Percentiles rank a stretch among this genome's conserved stretches.
Evolutionary conservation across 1,140 invertebrate genomes (phyloP).

Genomic region (Gonatopus flavifemur): DNA sequence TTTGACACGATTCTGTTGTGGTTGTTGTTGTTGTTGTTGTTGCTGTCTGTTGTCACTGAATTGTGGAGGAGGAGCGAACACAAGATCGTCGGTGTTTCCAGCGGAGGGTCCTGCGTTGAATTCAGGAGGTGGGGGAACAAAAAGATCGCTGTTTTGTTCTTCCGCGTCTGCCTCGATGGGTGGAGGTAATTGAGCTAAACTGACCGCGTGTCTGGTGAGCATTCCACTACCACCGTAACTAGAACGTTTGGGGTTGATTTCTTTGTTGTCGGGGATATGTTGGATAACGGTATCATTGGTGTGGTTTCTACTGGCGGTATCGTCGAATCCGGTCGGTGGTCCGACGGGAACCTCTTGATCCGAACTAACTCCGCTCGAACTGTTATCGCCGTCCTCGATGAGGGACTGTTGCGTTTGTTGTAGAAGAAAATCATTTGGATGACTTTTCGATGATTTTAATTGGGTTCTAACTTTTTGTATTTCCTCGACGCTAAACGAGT

Average conservation of each 20-base stretch:
- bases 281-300: slow-evolving; percentile 48
- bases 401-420: slow-evolving; percentile 60
- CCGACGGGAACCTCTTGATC: slow-evolving; percentile 72
- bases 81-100: slow-evolving; percentile 56
- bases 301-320: slow-evolving; percentile 43
- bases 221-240: slow-evolving; percentile 54
- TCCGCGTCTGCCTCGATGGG: slow-evolving; percentile 76
- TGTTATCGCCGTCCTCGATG: slow-evolving; percentile 81
- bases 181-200: slow-evolving; percentile 77
- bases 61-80: slow-evolving; percentile 71
- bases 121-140: slow-evolving; percentile 78
- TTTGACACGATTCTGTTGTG: slow-evolving; percentile 63
- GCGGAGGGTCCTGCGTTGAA: slow-evolving; percentile 62
- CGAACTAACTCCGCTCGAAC: slow-evolving; percentile 82
- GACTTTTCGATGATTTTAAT: slow-evolving; percentile 81
- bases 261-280: slow-evolving; percentile 42
- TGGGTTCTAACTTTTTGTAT: slow-evolving; percentile 82
- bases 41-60: slow-evolving; percentile 63
- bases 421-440: slow-evolving; percentile 74
- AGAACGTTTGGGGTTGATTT: slow-evolving; percentile 39
- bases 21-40: slow-evolving; percentile 26
- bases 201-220: slow-evolving; percentile 71
- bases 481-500: slow-evolving; percentile 84
- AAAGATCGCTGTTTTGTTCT: slow-evolving; percentile 66
- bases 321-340: slow-evolving; percentile 53